Percentiles rank a stretch among this genome's conserved stretches.
These are phyloP conservation scores for Ailurus styani DNA, from an alignment of 2,113 vertebrate genomes.

Conservation along the genomic window DNA sequence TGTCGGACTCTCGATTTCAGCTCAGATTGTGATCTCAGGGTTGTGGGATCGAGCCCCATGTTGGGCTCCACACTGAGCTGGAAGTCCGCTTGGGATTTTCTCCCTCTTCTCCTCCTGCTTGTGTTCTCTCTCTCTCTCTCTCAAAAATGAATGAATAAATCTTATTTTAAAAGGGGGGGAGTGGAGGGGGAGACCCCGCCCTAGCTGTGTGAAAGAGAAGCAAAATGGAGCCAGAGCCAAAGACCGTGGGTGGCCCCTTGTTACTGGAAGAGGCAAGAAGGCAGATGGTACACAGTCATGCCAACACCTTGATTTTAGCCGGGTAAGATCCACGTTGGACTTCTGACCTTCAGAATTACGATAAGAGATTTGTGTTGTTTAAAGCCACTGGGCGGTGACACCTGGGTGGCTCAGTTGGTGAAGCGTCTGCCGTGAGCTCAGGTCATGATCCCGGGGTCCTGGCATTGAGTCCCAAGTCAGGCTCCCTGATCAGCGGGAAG, in stretches of 20 bases:
- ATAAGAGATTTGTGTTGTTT: background rate
- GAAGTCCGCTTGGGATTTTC: background rate
- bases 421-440: background rate
- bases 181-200: background rate
- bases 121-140: too few species aligned
- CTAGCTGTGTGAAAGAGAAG: background rate
- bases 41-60: background rate
- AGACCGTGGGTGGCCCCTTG: rapidly evolving
- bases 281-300: background rate
- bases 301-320: background rate
- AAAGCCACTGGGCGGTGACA: background rate
- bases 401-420: too few species aligned
- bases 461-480: rapidly evolving
- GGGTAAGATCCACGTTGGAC: background rate
- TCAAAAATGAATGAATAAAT: background rate
- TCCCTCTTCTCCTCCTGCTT: background rate
- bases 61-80: background rate
- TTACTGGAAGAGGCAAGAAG: background rate
- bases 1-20: background rate
- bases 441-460: background rate
- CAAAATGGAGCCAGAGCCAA: background rate
- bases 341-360: background rate
- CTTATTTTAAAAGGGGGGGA: background rate
- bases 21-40: background rate
- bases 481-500: background rate